Conservation (phyloP, 2,797 vertebrate genomes). For the Naso thynnoides region DNA sequence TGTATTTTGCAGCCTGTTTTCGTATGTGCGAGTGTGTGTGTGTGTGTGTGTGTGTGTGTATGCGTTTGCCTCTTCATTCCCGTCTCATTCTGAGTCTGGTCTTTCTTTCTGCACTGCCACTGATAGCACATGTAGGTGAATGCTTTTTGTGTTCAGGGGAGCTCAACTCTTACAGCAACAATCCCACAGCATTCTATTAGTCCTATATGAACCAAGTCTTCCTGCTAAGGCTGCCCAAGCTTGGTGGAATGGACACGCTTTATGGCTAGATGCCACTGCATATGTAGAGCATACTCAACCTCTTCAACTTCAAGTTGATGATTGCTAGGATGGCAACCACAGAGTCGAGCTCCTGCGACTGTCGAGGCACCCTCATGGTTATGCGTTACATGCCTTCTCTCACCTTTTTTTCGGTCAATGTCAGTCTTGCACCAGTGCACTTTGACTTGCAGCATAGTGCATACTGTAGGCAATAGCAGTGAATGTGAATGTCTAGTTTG, state of each 20-base stretch:
- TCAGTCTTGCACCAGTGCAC: conserved; percentile 81
- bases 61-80: conserved; percentile 44
- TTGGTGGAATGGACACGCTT: conserved; percentile 52
- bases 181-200: conserved; percentile 42
- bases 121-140: conserved; percentile 75
- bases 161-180: conserved; percentile 81
- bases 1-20: conserved; percentile 13
- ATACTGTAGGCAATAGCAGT: conserved; percentile 78
- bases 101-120: conserved; percentile 77
- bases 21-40: not conserved
- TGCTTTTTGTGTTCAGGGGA: conserved; percentile 83
- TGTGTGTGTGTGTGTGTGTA: conserved; percentile 10
- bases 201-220: conserved; percentile 35
- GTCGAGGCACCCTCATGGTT: conserved; percentile 81
- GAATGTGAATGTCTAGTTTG: conserved; percentile 79
- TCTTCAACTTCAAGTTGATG: conserved; percentile 55
- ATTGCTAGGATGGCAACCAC: conserved; percentile 61
- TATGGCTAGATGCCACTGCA: conserved; percentile 43
- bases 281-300: conserved; percentile 38
- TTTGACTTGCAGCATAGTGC: conserved; percentile 79
- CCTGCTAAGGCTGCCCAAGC: conserved; percentile 54
- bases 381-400: conserved; percentile 82
- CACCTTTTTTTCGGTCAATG: conserved; percentile 77
- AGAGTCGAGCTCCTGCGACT: conserved; percentile 84
- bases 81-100: conserved; percentile 71